Conservation (phyloP, 2,888 invertebrate genomes). For the Fabriciana adippe region DNA sequence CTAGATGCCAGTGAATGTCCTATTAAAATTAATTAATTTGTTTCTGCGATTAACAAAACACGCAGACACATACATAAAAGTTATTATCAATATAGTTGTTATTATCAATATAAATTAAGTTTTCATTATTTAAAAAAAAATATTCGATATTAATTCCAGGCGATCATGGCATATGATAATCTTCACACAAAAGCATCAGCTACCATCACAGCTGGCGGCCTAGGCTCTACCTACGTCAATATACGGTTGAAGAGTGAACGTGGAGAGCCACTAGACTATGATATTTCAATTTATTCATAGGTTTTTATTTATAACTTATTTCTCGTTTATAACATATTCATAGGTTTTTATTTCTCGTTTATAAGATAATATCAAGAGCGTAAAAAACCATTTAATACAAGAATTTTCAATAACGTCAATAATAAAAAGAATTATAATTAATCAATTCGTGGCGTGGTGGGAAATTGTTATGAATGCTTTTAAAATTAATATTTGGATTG, state of each 20-base stretch:
- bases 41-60: too few species aligned
- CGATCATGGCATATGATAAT: slow-evolving; percentile 51
- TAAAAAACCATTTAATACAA: too few species aligned
- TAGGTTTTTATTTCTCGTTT: slow-evolving; percentile 29
- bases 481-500: too few species aligned
- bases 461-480: too few species aligned
- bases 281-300: slow-evolving; percentile 51
- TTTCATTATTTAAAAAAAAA: background rate
- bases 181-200: slow-evolving; percentile 49
- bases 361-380: background rate
- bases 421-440: too few species aligned
- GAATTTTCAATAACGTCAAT: too few species aligned
- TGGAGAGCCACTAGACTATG: slow-evolving; percentile 52
- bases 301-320: background rate
- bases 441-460: too few species aligned
- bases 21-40: too few species aligned
- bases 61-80: too few species aligned
- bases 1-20: too few species aligned
- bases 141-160: slow-evolving; percentile 45
- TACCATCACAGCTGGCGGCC: slow-evolving; percentile 52
- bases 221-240: slow-evolving; percentile 52
- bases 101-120: background rate
- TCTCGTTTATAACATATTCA: slow-evolving; percentile 31
- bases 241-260: slow-evolving; percentile 52
- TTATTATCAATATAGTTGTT: background rate